Conservation (phyloP, 2,888 invertebrate genomes). For the Hyles lineata region DNA sequence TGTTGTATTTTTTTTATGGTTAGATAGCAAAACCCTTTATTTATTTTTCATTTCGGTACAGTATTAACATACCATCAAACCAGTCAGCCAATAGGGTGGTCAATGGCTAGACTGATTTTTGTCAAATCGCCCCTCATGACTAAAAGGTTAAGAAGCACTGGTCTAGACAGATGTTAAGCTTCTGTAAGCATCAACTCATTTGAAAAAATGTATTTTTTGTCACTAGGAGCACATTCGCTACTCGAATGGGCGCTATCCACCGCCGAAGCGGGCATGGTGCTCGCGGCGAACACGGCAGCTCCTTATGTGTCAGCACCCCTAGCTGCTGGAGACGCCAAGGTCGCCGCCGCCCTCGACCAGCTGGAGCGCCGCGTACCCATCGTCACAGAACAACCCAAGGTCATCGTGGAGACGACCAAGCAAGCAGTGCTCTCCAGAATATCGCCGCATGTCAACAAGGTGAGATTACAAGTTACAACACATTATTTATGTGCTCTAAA, state of each 20-base stretch:
- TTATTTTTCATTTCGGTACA: no score
- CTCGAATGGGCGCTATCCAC: constrained; percentile 89
- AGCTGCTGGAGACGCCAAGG: constrained; percentile 85
- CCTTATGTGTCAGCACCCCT: constrained; percentile 84
- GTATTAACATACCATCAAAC: no score
- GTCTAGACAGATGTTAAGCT: no score
- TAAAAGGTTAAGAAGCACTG: no score
- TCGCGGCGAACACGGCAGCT: constrained; percentile 86
- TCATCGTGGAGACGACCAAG: constrained; percentile 84
- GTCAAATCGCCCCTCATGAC: no score
- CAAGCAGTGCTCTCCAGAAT: constrained; percentile 84
- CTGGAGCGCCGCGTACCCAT: constrained; percentile 88
- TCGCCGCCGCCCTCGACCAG: constrained; percentile 88
- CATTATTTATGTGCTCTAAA: background rate
- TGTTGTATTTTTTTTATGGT: no score
- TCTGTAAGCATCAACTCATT: no score
- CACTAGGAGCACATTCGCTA: constrained; percentile 85
- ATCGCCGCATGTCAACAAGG: constrained; percentile 83
- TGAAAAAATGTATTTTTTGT: constrained; percentile 8
- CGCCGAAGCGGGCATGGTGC: constrained; percentile 87
- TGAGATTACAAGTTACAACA: constrained; percentile 46
- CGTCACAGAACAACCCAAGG: constrained; percentile 87
- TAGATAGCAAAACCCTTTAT: no score
- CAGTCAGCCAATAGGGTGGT: no score
- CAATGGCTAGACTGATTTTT: no score